Base-by-base conservation (phyloP, 2,797 vertebrate genomes). In the Poeciliopsis presidionis region DNA sequence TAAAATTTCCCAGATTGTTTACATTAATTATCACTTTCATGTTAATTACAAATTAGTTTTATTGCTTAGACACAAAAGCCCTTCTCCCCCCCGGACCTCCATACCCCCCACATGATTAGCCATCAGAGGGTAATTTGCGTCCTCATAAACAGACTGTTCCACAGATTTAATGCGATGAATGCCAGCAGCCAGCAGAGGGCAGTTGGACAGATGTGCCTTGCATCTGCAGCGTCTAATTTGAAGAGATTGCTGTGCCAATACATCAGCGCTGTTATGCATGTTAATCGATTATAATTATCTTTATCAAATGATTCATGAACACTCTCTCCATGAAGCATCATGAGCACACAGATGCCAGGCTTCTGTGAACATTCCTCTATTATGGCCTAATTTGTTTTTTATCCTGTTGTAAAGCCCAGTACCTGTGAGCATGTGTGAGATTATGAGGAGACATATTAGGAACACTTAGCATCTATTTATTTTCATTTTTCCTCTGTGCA, bases 181-280 rank as follows among this genome's bases (percentile, higher is more conserved):
- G 72, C 53, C 28, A 59, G 22, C 73, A 70, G 71, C 63, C 57
- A 71, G 67, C 59, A 3, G 61, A 82, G 70, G 70, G 82, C 80
- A 81, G 75, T 63, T 39, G 72, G 78, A 75, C 87, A 86, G 80
- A 86, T 82, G 86, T 78, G 65, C 39, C 70, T 33, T 70, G 73
- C 78, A 85, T 83, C 90, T 90, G 84, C 75, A 84, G 67, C 55
- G 45, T 84, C 76, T 74, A 74, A 86, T 87, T 81, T 81, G 75
- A 76, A 78, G 72, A 55, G 72, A 77, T 61, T 25, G 16, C 77
- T 53, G 75, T 77, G 73, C 73, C 49, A 82, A 81, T 61, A 73
- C 0, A 45, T 0, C 71, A 69, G 77, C 36, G 2, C 30, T 72
- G 76, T 84, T 80, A 81, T 79, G 74, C 75, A 75, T 47, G 41